Percentiles rank a stretch among this genome's conserved stretches.
phyloP scores from a whole-genome alignment of 2,113 vertebrate species.

The Chaetops frenatus region DNA sequence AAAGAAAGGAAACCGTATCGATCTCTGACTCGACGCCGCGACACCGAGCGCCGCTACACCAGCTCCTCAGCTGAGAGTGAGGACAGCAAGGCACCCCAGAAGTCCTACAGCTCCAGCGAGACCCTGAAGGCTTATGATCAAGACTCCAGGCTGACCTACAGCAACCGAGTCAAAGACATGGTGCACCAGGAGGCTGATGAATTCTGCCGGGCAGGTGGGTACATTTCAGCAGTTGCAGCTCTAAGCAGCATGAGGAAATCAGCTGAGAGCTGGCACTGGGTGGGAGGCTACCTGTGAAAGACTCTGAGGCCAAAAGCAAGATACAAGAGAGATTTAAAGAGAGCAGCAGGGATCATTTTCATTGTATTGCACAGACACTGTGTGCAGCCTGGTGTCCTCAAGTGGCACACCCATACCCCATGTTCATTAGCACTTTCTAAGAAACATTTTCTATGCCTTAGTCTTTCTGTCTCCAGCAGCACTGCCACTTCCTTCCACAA shows the following conservation, averaged over 20 bases:
- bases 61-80: constrained; percentile 93
- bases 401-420: not conserved
- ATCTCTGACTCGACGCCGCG: constrained; percentile 89
- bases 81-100: constrained; percentile 86
- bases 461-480: not conserved
- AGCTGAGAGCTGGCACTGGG: not conserved
- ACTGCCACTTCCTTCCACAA: not conserved
- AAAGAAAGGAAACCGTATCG: constrained; percentile 96
- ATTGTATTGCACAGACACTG: not conserved
- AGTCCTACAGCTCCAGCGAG: constrained; percentile 98
- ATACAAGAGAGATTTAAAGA: not conserved
- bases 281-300: not conserved
- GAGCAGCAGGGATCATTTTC: not conserved
- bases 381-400: not conserved
- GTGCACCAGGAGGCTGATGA: constrained; percentile 93
- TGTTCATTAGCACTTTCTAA: not conserved
- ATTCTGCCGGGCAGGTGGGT: constrained; percentile 85
- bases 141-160: constrained; percentile 83
- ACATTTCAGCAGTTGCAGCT: not conserved
- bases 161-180: constrained; percentile 87
- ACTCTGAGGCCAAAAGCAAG: not conserved
- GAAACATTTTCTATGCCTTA: not conserved
- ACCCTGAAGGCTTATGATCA: constrained; percentile 98
- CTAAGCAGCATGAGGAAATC: rapidly evolving
- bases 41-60: constrained; percentile 90